Evolutionary conservation across 2,113 vertebrate genomes (phyloP).

Genomic region (Nicator chloris): DNA sequence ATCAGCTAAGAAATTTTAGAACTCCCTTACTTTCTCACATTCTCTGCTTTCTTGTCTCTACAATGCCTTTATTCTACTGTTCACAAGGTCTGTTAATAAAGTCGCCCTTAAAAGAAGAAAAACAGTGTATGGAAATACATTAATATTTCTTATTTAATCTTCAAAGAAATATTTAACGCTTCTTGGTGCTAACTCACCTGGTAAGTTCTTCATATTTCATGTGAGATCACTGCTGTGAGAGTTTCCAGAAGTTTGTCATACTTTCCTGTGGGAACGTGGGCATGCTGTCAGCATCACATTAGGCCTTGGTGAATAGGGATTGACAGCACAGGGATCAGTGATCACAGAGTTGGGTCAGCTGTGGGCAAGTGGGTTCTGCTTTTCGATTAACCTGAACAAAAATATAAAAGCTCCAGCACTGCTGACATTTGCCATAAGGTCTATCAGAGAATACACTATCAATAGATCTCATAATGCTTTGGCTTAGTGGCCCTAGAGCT

Average conservation of each 20-base stretch:
- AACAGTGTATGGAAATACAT: neutral
- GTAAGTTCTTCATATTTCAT: constrained; percentile 35
- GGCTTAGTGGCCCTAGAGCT: neutral
- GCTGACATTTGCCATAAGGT: neutral
- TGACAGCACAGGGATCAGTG: constrained; percentile 47
- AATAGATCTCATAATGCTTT: neutral
- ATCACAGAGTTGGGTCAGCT: constrained; percentile 58
- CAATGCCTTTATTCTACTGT: neutral
- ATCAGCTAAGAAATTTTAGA: neutral
- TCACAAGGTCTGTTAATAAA: neutral
- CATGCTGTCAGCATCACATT: constrained; percentile 47
- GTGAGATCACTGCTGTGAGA: neutral
- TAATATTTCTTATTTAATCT: neutral
- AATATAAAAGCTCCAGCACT: neutral
- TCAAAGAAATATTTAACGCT: neutral
- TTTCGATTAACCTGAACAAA: constrained; percentile 54
- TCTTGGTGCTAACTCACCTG: constrained; percentile 42
- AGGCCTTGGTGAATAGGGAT: neutral
- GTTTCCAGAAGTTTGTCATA: neutral
- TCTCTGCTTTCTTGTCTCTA: neutral
- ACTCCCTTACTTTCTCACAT: neutral
- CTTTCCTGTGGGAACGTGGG: neutral
- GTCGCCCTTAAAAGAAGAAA: neutral
- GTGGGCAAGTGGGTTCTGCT: constrained; percentile 55
- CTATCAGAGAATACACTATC: neutral